Evolutionary conservation across 2,888 invertebrate genomes (phyloP).

Genomic region (Lepidonotus clava): DNA sequence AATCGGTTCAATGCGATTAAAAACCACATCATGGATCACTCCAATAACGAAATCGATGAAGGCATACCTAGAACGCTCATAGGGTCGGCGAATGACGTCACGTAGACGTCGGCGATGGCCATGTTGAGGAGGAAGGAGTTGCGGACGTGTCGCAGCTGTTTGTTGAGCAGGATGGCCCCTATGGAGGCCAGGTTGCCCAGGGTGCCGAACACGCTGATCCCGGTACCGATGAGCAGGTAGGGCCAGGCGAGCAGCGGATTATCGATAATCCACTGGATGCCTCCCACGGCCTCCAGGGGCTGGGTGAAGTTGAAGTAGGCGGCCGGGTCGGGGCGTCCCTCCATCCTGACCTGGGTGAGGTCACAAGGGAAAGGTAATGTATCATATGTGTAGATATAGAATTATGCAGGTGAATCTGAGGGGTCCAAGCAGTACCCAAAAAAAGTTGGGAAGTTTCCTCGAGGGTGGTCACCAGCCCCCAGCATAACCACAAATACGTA

Average conservation of each 20-base stretch:
- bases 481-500: too few species aligned
- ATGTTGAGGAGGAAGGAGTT: constrained; percentile 57
- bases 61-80: constrained; percentile 49
- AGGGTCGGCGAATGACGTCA: constrained; percentile 42
- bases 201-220: constrained; percentile 51
- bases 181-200: constrained; percentile 53
- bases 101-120: constrained; percentile 55
- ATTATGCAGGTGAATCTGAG: too few species aligned
- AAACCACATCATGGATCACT: too few species aligned
- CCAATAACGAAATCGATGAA: too few species aligned
- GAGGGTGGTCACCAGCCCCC: too few species aligned
- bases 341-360: constrained; percentile 12
- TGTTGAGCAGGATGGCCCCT: constrained; percentile 45
- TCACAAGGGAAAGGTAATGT: background rate
- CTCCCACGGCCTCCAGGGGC: background rate
- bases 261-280: constrained; percentile 21
- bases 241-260: constrained; percentile 23
- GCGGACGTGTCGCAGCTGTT: constrained; percentile 14
- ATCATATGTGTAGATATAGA: too few species aligned
- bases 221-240: constrained; percentile 9
- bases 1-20: too few species aligned
- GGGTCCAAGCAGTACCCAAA: too few species aligned
- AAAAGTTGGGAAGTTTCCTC: too few species aligned
- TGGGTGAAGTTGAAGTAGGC: background rate
- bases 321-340: background rate